Percentiles rank a stretch among this genome's conserved stretches.
These are phyloP conservation scores for Sminthurides aquaticus DNA, from an alignment of 2,888 invertebrate genomes.

Conservation along the genomic window DNA sequence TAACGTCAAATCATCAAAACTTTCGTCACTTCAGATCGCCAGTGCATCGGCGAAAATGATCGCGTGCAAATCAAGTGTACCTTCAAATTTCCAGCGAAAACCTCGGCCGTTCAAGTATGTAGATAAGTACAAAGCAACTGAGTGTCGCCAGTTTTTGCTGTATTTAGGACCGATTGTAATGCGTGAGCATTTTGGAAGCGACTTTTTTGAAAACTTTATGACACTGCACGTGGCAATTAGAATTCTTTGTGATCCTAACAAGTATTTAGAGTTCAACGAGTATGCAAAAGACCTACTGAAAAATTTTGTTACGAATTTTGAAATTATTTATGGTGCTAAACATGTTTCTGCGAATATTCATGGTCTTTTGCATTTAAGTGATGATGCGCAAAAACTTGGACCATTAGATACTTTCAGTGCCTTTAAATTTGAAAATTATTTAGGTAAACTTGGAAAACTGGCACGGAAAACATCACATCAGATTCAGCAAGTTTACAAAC, in stretches of 20 bases:
- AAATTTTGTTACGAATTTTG: conserved; percentile 42
- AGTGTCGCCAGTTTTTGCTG: conserved; percentile 17
- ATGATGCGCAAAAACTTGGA: conserved; percentile 45
- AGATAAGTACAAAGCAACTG: conserved; percentile 19
- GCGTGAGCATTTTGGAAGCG: not conserved
- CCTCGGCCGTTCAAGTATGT: conserved; percentile 9
- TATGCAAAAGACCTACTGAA: conserved; percentile 34
- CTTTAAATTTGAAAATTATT: conserved; percentile 45
- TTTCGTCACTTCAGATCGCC: not conserved
- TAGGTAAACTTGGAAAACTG: conserved; percentile 35
- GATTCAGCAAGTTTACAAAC: conserved; percentile 27
- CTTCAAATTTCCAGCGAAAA: conserved; percentile 14
- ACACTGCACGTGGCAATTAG: not conserved
- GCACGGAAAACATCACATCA: conserved; percentile 26
- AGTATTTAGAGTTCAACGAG: conserved; percentile 15
- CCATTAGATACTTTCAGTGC: conserved; percentile 43
- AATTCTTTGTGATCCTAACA: not conserved
- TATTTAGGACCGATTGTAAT: conserved; percentile 21
- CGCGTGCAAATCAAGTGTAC: not conserved
- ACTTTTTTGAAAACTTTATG: conserved; percentile 3
- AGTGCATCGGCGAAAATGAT: not conserved
- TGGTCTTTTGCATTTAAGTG: conserved; percentile 45
- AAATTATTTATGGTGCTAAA: conserved; percentile 44
- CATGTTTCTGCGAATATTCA: conserved; percentile 46
- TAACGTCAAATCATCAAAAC: not conserved